Base-by-base conservation (phyloP, 1,140 invertebrate genomes). In the Lepeophtheirus salmonis region DNA sequence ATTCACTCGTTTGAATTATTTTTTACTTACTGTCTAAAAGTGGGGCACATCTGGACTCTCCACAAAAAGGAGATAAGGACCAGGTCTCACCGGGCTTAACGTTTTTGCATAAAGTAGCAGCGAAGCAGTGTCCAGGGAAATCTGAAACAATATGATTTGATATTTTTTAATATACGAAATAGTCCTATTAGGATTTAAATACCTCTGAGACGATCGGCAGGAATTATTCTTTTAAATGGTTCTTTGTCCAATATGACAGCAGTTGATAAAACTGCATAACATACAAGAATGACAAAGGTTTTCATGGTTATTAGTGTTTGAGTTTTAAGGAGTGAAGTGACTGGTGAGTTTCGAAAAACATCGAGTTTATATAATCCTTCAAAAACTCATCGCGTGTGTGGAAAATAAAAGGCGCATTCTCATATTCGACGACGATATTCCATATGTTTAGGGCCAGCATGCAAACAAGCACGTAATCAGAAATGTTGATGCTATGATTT, bases 121-220 rank as follows among this genome's bases (percentile, higher is more conserved):
- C 57, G 41, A 60, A 60, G 41, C 57, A 60, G 16, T 21, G 16
- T 13, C 30, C 57, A 21, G 16, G 57, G 57, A 60, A 60, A 25
- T 60, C 57, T 60, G 57, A 2, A 49, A 51, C 55, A 21, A 50
- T 53, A 58, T 6, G 49, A n/a, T n/a, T 12, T n/a, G n/a, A 50
- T 50, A 26, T 21, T 18, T 2, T 55, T 56, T 60, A 12, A 41
- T 14, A 60, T 14, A 18, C 1, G 14, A 26, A 23, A 26, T 48
- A 52, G 41, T 14, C 18, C 10, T 60, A 57, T 21, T 52, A 22
- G 20, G 21, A 18, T 21, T 18, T 17, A 20, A 13, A 26, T 52
- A 60, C 57, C 57, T 60, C 57, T 49, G 24, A 60, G 57, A 17
- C 16, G 23, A 60, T 60, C 57, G 12, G 57, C 57, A 14, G 57